Evolutionary conservation across 2,797 vertebrate genomes (phyloP).

Genomic region (Mormyrops attenuatus): DNA sequence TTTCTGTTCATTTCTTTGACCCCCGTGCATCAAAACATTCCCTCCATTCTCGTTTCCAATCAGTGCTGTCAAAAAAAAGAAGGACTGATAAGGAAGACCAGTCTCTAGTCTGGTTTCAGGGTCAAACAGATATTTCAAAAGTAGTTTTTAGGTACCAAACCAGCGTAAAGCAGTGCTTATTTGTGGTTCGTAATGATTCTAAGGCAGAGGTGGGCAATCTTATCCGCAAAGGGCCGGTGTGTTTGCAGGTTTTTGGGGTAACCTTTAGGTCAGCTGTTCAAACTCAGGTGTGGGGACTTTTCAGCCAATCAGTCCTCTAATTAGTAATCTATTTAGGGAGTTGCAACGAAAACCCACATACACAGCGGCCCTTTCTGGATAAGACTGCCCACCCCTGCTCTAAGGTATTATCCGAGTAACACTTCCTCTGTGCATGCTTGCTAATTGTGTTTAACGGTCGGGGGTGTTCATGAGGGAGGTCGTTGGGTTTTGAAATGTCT

Average conservation of each 20-base stretch:
- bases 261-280: neutral
- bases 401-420: neutral
- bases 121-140: neutral
- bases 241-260: neutral
- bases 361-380: neutral
- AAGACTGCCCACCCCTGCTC: neutral
- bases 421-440: neutral
- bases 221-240: neutral
- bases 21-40: neutral
- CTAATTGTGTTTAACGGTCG: neutral
- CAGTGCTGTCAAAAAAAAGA: neutral
- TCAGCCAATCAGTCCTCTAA: neutral
- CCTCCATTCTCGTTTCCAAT: neutral
- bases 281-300: neutral
- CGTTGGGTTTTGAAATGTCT: too few relatives aligned
- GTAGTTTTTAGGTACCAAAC: neutral
- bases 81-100: neutral
- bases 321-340: neutral
- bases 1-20: conserved; percentile 21
- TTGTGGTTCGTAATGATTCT: neutral
- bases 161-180: neutral
- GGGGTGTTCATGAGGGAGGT: neutral
- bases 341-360: neutral
- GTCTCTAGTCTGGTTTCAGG: neutral
- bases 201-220: neutral